phyloP scores from a whole-genome alignment of 2,797 vertebrate genomes.

The Neopelma chrysocephalum region DNA sequence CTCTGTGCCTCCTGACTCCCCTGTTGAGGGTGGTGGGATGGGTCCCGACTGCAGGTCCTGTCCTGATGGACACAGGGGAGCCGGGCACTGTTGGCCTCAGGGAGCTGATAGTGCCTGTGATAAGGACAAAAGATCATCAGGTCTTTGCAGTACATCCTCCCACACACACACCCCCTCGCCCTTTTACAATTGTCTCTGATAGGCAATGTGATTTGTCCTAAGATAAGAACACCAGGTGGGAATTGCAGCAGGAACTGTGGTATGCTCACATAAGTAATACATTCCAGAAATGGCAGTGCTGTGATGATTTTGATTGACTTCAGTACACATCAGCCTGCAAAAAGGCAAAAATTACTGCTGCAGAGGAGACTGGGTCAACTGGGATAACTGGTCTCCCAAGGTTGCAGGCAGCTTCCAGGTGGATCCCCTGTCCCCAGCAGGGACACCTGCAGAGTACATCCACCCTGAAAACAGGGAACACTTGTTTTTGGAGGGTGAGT shows the following conservation, averaged over 20 bases:
- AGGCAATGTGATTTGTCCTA: background rate
- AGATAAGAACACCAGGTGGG: background rate
- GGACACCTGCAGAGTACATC: background rate
- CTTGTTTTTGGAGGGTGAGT: background rate
- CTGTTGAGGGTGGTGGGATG: too few relatives aligned
- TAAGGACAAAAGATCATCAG: background rate
- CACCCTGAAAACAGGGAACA: background rate
- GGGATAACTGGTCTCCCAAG: background rate
- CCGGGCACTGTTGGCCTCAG: background rate
- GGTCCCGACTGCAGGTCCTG: background rate
- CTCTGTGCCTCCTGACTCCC: too few relatives aligned
- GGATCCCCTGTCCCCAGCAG: background rate
- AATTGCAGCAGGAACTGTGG: background rate
- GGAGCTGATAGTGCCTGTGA: background rate
- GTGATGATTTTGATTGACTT: background rate
- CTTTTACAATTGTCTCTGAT: background rate
- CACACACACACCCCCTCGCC: background rate
- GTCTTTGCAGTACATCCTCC: background rate
- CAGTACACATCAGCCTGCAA: background rate
- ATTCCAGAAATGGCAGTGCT: background rate
- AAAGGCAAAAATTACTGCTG: background rate
- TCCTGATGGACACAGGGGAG: background rate
- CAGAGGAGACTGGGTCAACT: background rate
- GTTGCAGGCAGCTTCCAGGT: background rate
- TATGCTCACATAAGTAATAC: background rate